A percentile compares a stretch with the other conserved stretches of the same genome.
phyloP scores from a whole-genome alignment of 2,113 vertebrate species.

The Leucoraja erinaceus region DNA sequence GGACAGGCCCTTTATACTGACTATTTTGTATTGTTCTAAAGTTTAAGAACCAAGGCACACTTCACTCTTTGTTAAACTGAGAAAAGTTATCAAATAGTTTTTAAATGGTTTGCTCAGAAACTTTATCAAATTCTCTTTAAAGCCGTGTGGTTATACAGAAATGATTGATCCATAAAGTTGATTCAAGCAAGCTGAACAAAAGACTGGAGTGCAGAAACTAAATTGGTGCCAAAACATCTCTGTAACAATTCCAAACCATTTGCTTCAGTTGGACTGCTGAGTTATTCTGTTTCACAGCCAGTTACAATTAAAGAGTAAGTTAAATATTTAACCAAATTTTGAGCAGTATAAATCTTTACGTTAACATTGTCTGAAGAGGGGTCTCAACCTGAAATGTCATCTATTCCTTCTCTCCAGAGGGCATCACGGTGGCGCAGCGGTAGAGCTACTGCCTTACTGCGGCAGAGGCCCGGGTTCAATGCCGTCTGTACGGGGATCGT shows the following conservation, averaged over 20 bases:
- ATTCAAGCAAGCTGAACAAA: background rate
- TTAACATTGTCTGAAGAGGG: background rate
- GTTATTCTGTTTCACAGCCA: background rate
- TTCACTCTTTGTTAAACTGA: background rate
- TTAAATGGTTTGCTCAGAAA: background rate
- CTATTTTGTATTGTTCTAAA: background rate
- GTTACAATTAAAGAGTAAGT: background rate
- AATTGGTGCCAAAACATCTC: background rate
- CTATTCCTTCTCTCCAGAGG: no score
- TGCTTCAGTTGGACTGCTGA: background rate
- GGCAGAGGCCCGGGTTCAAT: no score
- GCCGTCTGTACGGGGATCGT: no score
- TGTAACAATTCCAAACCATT: background rate
- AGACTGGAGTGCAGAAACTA: background rate
- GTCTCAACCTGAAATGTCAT: no score
- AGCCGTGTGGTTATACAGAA: background rate
- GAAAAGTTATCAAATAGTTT: background rate
- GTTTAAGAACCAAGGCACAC: background rate
- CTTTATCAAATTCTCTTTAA: background rate
- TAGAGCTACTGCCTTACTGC: no score
- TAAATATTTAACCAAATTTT: background rate
- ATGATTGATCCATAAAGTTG: background rate
- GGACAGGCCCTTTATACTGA: background rate
- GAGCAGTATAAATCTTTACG: background rate
- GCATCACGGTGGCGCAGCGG: no score